Evolutionary conservation across 2,797 vertebrate genomes (phyloP).

Genomic region (Limnodromus scolopaceus): DNA sequence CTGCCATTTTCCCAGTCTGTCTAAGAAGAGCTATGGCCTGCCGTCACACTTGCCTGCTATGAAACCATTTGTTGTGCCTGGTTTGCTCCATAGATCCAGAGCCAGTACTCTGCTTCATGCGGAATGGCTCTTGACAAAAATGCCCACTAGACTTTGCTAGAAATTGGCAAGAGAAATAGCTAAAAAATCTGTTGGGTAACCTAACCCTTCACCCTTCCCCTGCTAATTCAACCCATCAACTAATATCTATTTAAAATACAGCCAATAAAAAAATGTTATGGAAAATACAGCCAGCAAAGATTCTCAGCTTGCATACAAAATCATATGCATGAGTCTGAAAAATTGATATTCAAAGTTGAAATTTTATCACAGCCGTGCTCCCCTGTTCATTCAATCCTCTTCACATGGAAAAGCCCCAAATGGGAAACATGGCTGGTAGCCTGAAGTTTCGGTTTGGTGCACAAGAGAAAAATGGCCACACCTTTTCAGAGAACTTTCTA

Average conservation of each 20-base stretch:
- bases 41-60: background rate
- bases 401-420: background rate
- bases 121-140: background rate
- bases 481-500: background rate
- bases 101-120: background rate
- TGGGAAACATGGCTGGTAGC: background rate
- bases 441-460: background rate
- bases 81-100: background rate
- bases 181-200: background rate
- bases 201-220: background rate
- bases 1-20: background rate
- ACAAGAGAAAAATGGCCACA: background rate
- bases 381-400: fast-evolving
- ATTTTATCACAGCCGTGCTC: background rate
- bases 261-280: background rate
- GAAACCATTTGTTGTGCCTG: background rate
- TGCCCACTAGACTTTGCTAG: background rate
- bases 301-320: background rate
- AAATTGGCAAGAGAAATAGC: background rate
- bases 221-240: background rate
- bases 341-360: background rate
- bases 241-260: background rate
- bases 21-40: background rate
- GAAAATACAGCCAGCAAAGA: background rate
- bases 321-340: background rate